phyloP scores from a whole-genome alignment of 2,797 vertebrate genomes.

The Synaphobranchus kaupii region DNA sequence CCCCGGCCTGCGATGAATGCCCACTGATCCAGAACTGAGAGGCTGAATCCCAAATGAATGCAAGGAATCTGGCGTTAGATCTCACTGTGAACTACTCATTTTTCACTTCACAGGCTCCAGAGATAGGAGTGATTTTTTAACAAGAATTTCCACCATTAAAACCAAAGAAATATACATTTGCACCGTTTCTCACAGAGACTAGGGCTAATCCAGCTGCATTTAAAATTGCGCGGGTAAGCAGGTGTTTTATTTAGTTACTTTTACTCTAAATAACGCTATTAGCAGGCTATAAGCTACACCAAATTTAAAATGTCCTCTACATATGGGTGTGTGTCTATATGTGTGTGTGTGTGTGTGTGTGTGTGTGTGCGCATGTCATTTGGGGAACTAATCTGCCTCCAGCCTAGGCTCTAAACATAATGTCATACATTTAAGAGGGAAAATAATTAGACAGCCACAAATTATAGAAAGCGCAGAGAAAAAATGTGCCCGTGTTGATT shows the following conservation, averaged over 20 bases:
- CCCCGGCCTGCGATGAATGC: background rate
- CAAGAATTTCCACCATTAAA: background rate
- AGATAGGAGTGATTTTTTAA: background rate
- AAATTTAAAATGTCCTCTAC: background rate
- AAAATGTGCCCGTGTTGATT: background rate
- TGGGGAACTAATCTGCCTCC: background rate
- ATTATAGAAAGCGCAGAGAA: background rate
- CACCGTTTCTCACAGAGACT: background rate
- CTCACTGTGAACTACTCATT: background rate
- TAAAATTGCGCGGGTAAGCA: background rate
- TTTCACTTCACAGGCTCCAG: background rate
- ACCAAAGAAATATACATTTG: background rate
- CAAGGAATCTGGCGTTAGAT: background rate
- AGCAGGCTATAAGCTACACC: background rate
- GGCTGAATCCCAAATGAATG: background rate
- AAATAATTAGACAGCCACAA: background rate
- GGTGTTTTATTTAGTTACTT: background rate
- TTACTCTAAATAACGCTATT: background rate
- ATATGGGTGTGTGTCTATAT: background rate
- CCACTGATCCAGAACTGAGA: background rate
- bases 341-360: background rate
- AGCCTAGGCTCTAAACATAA: background rate
- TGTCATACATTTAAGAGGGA: background rate
- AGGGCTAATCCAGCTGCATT: background rate
- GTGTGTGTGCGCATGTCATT: background rate